Evolutionary conservation across 2,797 vertebrate genomes (phyloP).

Genomic region (Bucorvus abyssinicus): DNA sequence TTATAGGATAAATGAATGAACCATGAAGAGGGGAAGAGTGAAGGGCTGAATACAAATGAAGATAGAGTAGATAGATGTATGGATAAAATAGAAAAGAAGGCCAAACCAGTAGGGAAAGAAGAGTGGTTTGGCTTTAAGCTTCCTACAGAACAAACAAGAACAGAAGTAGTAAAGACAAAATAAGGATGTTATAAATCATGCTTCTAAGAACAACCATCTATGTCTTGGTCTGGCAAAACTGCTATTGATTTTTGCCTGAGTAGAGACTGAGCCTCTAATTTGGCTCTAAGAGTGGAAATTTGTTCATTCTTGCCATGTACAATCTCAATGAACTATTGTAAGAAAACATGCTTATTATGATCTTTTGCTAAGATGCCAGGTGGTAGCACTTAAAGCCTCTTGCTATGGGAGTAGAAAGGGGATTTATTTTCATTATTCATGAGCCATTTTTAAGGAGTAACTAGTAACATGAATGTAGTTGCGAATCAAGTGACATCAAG

Average conservation of each 20-base stretch:
- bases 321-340: constrained; percentile 70
- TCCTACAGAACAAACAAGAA: not conserved
- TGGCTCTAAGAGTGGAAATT: constrained; percentile 46
- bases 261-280: constrained; percentile 23
- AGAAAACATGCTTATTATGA: constrained; percentile 74
- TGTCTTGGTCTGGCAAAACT: not conserved
- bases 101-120: not conserved
- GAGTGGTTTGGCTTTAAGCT: not conserved
- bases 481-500: constrained; percentile 44
- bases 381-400: constrained; percentile 68
- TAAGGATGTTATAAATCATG: not conserved
- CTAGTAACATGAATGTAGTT: constrained; percentile 41
- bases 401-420: constrained; percentile 56
- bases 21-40: not conserved
- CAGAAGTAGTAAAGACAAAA: not conserved
- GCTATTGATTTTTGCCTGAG: not conserved
- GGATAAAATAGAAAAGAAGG: not conserved
- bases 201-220: not conserved
- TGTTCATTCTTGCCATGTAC: constrained; percentile 67
- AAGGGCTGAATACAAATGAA: constrained; percentile 12
- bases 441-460: constrained; percentile 61
- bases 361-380: constrained; percentile 70
- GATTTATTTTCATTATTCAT: constrained; percentile 71
- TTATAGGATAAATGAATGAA: constrained; percentile 18
- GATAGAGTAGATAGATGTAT: not conserved